Evolutionary conservation across 2,113 vertebrate genomes (phyloP), one percentile per base, ranked within the genome.

Genomic region (Phyllopteryx taeniolatus): DNA sequence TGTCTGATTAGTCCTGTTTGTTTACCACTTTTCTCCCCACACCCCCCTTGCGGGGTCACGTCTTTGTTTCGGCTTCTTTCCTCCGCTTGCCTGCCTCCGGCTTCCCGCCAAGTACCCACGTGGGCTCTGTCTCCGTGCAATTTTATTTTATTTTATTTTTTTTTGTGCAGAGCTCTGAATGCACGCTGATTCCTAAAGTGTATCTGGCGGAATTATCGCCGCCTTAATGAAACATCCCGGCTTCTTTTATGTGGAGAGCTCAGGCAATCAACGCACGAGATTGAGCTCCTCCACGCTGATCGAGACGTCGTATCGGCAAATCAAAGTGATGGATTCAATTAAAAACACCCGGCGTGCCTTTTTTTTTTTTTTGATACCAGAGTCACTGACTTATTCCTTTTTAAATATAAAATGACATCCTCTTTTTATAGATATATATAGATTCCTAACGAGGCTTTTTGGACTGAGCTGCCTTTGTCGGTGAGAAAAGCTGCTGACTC

Each of bases 251-350:
- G 82, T 88, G 79, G 86, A 89, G 79, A 85, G 82, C 73, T 84
- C 76, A 85, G 80, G 86, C 87, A 91, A 89, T 87, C 88, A 90
- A 77, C 77, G 79, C 63, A 85, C 77, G 83, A 84, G 86, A 86
- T 85, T 85, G 87, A 89, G 85, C 86, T 85, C 81, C 81, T 84
- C 81, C 81, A 3, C 73, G 19, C 83, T 80, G 81, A 87, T 85
- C 77, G 74, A 90, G 86, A 88, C 74, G 83, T 80, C 74, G 33
- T 87, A 88, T 83, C 84, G 69, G 80, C 77, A 74, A 81, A 88
- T 91, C 85, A 88, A 87, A 83, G 75, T 75, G 74, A 88, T 90
- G 80, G 80, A 87, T 88, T 90, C 83, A 77, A 83, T 89, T 84
- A 83, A 77, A 88, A 80, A 87, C 66, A 72, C 68, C 57, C 67